Evolutionary conservation across 2,797 vertebrate genomes (phyloP), one percentile per base, ranked within the genome.

Genomic region (Gambusia yucatana): DNA sequence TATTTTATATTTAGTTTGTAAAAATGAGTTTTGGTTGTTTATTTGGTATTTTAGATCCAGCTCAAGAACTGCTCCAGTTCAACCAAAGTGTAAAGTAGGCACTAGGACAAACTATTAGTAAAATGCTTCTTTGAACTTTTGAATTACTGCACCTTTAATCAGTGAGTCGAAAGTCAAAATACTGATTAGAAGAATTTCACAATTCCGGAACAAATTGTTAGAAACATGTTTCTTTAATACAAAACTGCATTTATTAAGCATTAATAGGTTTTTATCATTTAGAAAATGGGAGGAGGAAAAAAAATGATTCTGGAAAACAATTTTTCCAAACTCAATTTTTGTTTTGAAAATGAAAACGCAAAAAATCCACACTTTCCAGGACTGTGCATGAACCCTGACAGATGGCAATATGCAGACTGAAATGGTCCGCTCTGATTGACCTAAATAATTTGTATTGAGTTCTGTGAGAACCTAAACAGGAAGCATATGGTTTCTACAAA

Each of bases 401-500:
- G 61, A 78, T 83, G 69, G 80, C 43, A 83, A 67, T 78, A 14
- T 74, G 67, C 75, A 77, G 75, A 87, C 76, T 80, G 61, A 82
- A 90, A 80, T n/a, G 44, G 72, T 48, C 3, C 13, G 33, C 44
- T n/a, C 28, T 36, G 3, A 47, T 74, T 36, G 46, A 79, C 63
- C 65, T 52, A 28, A 76, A 65, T 30, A 52, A 3, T 14, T 48
- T 36, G 44, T 36, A 17, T 46, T 14, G 59, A 75, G 75, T 11
- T 71, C 25, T 39, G 22, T 55, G n/a, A 0, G 7, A 39, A 43
- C 65, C 69, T 79, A 83, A 48, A 46, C 76, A 77, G 2, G 82
- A 71, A 39, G 72, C 3, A 3, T 50, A 30, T 72, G n/a, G 77
- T 84, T 70, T 85, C 73, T 94, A 92, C 81, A 94, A 94, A 95